These are phyloP conservation scores for Mixornis gularis DNA, from an alignment of 2,113 vertebrate species.

Conservation along the genomic window DNA sequence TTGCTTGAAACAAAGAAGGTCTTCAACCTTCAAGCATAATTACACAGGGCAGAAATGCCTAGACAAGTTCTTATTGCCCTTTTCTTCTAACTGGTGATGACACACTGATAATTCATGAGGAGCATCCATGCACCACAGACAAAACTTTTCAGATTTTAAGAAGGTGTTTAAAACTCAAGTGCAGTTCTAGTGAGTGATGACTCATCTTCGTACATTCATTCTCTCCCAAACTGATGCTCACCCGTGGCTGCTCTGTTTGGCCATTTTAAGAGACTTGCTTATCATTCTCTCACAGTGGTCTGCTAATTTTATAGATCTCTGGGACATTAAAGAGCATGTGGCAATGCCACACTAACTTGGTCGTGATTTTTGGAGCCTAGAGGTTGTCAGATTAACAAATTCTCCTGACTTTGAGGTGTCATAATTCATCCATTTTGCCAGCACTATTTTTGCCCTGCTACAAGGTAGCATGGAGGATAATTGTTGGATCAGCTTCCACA, in stretches of 20 bases:
- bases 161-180: background rate
- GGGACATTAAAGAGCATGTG: background rate
- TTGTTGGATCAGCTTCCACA: background rate
- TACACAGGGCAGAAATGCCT: background rate
- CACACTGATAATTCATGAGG: background rate
- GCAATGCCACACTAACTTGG: background rate
- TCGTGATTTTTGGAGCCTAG: background rate
- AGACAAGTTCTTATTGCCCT: background rate
- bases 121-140: background rate
- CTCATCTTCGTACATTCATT: background rate
- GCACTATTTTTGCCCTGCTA: background rate
- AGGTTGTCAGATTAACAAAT: background rate
- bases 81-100: background rate
- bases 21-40: background rate
- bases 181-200: background rate
- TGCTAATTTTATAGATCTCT: background rate
- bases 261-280: background rate
- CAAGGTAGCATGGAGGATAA: background rate
- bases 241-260: background rate
- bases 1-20: background rate
- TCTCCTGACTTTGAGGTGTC: background rate
- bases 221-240: background rate
- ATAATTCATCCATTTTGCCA: background rate
- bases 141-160: background rate
- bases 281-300: background rate